phyloP scores from a whole-genome alignment of 1,140 invertebrate genomes.

The Lanistes nyassanus region DNA sequence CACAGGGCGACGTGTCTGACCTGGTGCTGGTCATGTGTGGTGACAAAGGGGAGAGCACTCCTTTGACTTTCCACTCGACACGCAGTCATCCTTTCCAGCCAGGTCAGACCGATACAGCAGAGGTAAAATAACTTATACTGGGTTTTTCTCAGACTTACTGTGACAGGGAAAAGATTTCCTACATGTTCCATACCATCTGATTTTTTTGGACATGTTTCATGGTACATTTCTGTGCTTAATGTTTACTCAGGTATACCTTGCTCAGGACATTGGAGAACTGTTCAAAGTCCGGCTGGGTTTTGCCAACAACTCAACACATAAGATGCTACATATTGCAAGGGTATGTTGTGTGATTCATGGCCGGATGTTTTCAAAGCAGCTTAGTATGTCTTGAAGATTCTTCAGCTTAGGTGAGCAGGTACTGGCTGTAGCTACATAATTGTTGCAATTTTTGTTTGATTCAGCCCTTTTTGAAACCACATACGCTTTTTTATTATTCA shows the following conservation, averaged over 20 bases:
- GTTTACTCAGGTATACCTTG: constrained; percentile 33
- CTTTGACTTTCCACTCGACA: constrained; percentile 31
- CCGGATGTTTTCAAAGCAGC: too few relatives aligned
- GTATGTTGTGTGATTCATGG: constrained; percentile 28
- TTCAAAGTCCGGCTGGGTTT: constrained; percentile 51
- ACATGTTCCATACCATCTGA: too few relatives aligned
- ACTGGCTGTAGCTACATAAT: too few relatives aligned
- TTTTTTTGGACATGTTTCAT: too few relatives aligned
- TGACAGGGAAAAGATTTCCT: too few relatives aligned
- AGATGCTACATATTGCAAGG: constrained; percentile 43
- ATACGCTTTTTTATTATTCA: too few relatives aligned
- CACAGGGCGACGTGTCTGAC: constrained; percentile 33
- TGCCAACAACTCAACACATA: constrained; percentile 36
- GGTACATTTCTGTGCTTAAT: too few relatives aligned
- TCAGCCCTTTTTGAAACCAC: too few relatives aligned
- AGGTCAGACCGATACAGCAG: constrained; percentile 41
- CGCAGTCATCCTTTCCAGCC: constrained; percentile 42
- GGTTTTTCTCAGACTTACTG: too few relatives aligned
- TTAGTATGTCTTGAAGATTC: too few relatives aligned
- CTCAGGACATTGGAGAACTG: constrained; percentile 49
- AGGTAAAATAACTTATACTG: constrained; percentile 33
- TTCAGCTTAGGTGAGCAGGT: too few relatives aligned
- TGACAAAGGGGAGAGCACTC: constrained; percentile 42
- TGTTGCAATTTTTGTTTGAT: too few relatives aligned
- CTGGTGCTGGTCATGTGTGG: constrained; percentile 49